Conservation (phyloP, 2,797 vertebrate species). For the Babyrousa celebensis region DNA sequence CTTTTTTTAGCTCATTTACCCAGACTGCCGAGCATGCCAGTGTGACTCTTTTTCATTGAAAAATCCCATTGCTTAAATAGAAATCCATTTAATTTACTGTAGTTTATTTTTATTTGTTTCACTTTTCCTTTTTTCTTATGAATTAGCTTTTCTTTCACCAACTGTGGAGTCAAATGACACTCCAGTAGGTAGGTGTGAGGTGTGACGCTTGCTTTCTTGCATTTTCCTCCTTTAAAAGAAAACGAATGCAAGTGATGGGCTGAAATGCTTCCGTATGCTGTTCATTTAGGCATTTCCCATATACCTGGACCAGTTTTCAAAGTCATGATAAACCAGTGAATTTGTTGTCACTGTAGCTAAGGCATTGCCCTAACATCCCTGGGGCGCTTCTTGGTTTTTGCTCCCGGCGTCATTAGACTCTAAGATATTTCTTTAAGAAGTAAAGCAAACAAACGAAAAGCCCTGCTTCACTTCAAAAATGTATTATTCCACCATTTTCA, state of each 20-base stretch:
- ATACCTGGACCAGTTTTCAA: constrained; percentile 18
- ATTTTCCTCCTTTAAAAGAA: constrained; percentile 63
- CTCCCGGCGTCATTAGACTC: not conserved
- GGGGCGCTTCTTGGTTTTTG: not conserved
- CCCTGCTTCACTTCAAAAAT: not conserved
- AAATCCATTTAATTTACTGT: constrained; percentile 74
- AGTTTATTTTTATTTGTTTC: constrained; percentile 86
- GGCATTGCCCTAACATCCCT: not conserved
- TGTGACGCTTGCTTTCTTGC: constrained; percentile 85
- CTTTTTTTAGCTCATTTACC: not conserved
- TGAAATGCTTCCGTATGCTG: constrained; percentile 58
- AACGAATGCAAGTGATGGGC: constrained; percentile 78
- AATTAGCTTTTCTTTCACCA: constrained; percentile 93
- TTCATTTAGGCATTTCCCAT: not conserved
- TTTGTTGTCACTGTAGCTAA: constrained; percentile 5
- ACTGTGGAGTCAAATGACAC: constrained; percentile 91
- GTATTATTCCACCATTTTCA: not conserved
- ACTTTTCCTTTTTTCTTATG: constrained; percentile 86
- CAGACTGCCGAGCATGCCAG: not conserved
- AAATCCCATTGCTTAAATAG: constrained; percentile 69
- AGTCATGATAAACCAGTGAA: not conserved
- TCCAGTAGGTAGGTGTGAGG: constrained; percentile 93
- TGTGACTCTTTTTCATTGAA: constrained; percentile 68
- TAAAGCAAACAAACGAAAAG: not conserved
- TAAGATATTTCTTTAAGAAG: constrained; percentile 34